Evolutionary conservation across 2,888 invertebrate genomes (phyloP), one percentile per base, ranked within the genome.

Genomic region (Actias luna): DNA sequence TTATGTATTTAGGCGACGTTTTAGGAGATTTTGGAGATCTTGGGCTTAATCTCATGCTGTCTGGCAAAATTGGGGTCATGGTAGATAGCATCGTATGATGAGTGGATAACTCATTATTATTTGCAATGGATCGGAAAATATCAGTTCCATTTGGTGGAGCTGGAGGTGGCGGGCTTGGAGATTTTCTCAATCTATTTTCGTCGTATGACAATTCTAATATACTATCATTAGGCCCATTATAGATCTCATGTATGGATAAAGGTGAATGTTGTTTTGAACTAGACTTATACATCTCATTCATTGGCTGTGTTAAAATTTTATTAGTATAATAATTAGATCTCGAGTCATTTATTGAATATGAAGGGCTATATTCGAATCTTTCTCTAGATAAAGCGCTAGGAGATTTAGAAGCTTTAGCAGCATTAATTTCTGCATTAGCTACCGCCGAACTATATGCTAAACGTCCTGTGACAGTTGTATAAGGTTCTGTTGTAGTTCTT

Each of bases 91-190:
- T 85, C 52, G 84, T 73, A 70, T 84, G 80, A 69, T 85, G 83
- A 60, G 77, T 65, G 59, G 79, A 62, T 64, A 82, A 64, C 62
- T 86, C 84, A 68, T 82, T 87, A 64, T 87, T 88, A 76, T 88
- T 89, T 76, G 88, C 85, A 57, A 87, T 79, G 22, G 82, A 74
- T 58, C 94, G 83, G 82, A 94, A 93, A 67, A 88, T 75, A 72
- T 92, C 86, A 59, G 87, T 86, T 33, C 93, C 93, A 80, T 96
- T 96, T 64, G 94, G 94, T 0, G 97, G 97, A 0, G 97, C 97
- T 31, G 97, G 97, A 4, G 97, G 97, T 2, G 97, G 97, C 2
- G 97, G 97, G 80, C 96, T 96, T 0, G 95, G 95, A 31, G 95
- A 94, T 64, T 89, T 89, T 66, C 82, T 77, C 69, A 85, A 69